Base-by-base conservation (phyloP, 2,888 invertebrate genomes). In the Pandemis heparana region DNA sequence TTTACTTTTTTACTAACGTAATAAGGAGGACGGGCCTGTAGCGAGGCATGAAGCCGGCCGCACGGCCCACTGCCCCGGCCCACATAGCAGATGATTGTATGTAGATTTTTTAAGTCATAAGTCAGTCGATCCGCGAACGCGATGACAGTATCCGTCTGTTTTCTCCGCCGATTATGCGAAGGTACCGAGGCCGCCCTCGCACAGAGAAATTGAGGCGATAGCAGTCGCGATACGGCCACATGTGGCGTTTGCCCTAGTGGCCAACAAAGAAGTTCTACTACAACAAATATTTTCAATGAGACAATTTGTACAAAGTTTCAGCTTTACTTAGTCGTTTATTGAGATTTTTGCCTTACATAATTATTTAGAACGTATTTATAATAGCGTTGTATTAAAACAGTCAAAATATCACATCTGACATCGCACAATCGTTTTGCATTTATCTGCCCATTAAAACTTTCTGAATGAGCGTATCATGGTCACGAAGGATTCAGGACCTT, bases 71-170 rank as follows among this genome's bases (percentile, higher is more conserved):
- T 93, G 91, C 89, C 94, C 91, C 92, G 92, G 87, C 92, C 91
- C 84, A 93, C 92, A 88, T 91, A 76, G 80, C 79, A 85, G 87
- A 89, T 90, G 89, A 94, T 93, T 94, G 92, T 94, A 93, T 93
- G 93, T 92, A 92, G 92, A 94, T 94, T 92, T 90, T 90, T 89
- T 89, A 89, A 92, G 90, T 86, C 89, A 90, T 92, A 92, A 91
- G 89, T 92, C 87, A 91, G 84, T 82, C 87, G 82, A 82, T 81
- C 79, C 84, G 84, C 84, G 86, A 86, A 84, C 81, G 80, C 82
- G 90, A 91, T 92, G 92, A 92, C 92, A 94, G 89, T 90, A 90
- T 91, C 88, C 85, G 86, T 87, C 82, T 85, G 89, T 90, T 92
- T 92, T 91, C 92, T 90, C 92, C 87, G 79, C 79, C 84, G 87